These are phyloP conservation scores for Cathartes aura DNA, from an alignment of 2,113 vertebrate species.

Conservation along the genomic window DNA sequence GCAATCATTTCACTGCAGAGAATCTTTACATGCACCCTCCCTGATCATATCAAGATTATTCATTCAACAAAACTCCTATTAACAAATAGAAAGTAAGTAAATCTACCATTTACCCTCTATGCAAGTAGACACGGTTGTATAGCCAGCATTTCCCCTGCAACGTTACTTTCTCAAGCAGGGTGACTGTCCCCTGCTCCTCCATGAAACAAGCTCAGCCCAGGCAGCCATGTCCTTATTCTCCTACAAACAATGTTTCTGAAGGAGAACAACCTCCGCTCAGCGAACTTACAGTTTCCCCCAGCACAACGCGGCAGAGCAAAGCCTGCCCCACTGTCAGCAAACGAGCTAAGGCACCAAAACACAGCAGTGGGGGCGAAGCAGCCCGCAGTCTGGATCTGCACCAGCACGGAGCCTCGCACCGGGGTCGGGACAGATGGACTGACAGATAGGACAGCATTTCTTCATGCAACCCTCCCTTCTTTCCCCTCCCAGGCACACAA, in stretches of 20 bases:
- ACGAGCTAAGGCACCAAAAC: background rate
- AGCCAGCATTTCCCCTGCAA: background rate
- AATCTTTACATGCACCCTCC: background rate
- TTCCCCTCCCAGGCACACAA: background rate
- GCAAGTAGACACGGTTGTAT: background rate
- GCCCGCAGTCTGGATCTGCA: conserved; percentile 20
- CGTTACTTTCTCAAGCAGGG: conserved; percentile 23
- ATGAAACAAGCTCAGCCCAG: conserved; percentile 23
- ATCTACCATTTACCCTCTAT: background rate
- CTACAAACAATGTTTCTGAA: conserved; percentile 28
- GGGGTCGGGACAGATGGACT: conserved; percentile 7
- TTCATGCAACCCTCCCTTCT: background rate
- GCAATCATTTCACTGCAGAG: conserved; percentile 4
- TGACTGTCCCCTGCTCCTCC: conserved; percentile 12
- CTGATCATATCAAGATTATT: background rate
- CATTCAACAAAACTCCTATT: background rate
- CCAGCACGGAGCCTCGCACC: background rate
- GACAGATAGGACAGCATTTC: background rate
- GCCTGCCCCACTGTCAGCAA: background rate
- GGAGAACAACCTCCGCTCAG: background rate
- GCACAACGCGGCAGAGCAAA: background rate
- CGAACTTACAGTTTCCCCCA: background rate
- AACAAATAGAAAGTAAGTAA: conserved; percentile 1
- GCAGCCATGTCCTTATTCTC: conserved; percentile 67
- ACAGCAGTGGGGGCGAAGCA: background rate